Evolutionary conservation across 1,140 invertebrate genomes (phyloP).

Genomic region (Phymorhynchus buccinoides): DNA sequence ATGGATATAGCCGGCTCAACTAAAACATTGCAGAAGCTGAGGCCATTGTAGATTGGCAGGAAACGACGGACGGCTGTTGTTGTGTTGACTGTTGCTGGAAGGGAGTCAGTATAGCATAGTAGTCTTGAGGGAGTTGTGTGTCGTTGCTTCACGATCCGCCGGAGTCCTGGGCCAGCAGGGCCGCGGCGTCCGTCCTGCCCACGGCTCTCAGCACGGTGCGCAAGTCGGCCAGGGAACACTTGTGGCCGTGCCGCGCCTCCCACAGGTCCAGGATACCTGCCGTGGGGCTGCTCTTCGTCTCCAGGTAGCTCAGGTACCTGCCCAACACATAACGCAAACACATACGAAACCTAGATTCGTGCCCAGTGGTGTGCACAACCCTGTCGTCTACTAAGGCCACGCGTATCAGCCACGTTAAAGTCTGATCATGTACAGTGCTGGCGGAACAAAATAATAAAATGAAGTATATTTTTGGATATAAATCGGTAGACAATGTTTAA

Average conservation of each 20-base stretch:
- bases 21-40: too few species aligned
- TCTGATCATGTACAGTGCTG: too few species aligned
- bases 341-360: too few species aligned
- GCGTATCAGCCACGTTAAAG: too few species aligned
- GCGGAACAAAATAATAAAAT: too few species aligned
- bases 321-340: constrained; percentile 44
- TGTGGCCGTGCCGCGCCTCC: constrained; percentile 91
- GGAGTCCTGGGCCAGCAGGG: constrained; percentile 86
- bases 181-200: constrained; percentile 91
- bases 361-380: too few species aligned
- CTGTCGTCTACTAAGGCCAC: too few species aligned
- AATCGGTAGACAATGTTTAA: too few species aligned
- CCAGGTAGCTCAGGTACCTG: constrained; percentile 96
- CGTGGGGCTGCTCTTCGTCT: constrained; percentile 94
- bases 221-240: constrained; percentile 89
- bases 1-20: too few species aligned
- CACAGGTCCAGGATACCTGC: constrained; percentile 95
- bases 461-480: too few species aligned
- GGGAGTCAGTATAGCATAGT: too few species aligned
- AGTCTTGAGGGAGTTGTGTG: too few species aligned
- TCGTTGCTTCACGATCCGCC: not conserved
- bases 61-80: not conserved
- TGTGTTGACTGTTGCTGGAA: not conserved
- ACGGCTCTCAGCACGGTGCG: constrained; percentile 91
- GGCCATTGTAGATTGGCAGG: not conserved